phyloP scores from a whole-genome alignment of 1,140 invertebrate species.

The Bombus terrestris region DNA sequence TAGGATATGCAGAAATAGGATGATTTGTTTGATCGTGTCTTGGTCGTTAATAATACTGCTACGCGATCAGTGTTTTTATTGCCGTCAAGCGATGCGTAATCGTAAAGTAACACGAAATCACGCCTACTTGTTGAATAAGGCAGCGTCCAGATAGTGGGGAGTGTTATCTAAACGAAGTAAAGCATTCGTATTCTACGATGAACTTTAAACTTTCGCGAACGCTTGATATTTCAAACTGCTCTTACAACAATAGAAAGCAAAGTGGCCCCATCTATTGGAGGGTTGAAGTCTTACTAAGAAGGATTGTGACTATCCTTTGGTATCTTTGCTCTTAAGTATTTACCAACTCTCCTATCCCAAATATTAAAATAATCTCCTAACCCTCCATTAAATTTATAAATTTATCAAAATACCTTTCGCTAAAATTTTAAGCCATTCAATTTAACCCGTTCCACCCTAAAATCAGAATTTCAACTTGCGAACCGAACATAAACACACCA shows the following conservation, averaged over 20 bases:
- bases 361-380: neutral
- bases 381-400: no score
- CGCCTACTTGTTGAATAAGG: neutral
- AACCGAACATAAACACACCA: neutral
- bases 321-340: no score
- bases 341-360: neutral
- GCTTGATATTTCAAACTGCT: neutral
- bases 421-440: neutral
- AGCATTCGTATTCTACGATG: no score
- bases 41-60: neutral
- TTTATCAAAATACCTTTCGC: neutral
- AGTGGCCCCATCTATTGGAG: slow-evolving; percentile 8
- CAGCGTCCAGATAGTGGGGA: neutral
- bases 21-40: neutral
- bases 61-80: neutral
- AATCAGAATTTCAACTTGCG: neutral
- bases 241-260: neutral
- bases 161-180: neutral
- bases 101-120: neutral
- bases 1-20: neutral
- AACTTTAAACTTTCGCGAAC: neutral
- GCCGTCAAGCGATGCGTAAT: neutral
- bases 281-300: neutral
- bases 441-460: no score
- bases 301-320: neutral